phyloP scores from a whole-genome alignment of 2,797 vertebrate species.

The Pyrocephalus nanus region DNA sequence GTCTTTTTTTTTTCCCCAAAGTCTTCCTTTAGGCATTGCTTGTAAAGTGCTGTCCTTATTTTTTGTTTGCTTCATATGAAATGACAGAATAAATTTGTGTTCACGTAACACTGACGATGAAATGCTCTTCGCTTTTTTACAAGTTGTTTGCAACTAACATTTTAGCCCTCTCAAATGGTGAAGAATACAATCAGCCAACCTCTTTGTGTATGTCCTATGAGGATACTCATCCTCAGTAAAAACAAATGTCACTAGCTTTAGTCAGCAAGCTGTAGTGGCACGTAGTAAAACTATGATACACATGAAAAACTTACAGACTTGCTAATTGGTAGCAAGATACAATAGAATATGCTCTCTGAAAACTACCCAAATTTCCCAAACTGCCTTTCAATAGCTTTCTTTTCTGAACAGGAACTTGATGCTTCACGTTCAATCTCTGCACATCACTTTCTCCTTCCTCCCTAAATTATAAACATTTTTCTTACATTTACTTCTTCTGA shows the following conservation, averaged over 20 bases:
- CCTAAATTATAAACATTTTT: slow-evolving; percentile 4
- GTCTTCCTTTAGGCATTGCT: background rate
- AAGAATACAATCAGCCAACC: background rate
- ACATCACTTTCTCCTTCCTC: background rate
- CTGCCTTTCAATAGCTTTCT: background rate
- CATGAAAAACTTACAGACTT: background rate
- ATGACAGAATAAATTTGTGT: background rate
- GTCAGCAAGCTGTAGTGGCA: background rate
- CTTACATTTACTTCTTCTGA: slow-evolving; percentile 18
- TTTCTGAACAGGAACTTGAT: background rate
- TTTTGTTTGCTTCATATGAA: background rate
- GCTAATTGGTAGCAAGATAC: background rate
- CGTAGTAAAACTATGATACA: background rate
- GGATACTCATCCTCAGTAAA: background rate
- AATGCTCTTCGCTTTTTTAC: background rate
- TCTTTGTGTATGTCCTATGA: background rate
- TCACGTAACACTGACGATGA: background rate
- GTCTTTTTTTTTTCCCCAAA: background rate
- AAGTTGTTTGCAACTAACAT: background rate
- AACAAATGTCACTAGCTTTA: background rate
- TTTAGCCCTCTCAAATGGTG: background rate
- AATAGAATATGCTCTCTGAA: background rate
- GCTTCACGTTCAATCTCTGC: background rate
- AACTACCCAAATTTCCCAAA: background rate
- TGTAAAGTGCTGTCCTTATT: background rate